phyloP scores from a whole-genome alignment of 2,888 invertebrate species.

The Carpatolechia fugitivella region DNA sequence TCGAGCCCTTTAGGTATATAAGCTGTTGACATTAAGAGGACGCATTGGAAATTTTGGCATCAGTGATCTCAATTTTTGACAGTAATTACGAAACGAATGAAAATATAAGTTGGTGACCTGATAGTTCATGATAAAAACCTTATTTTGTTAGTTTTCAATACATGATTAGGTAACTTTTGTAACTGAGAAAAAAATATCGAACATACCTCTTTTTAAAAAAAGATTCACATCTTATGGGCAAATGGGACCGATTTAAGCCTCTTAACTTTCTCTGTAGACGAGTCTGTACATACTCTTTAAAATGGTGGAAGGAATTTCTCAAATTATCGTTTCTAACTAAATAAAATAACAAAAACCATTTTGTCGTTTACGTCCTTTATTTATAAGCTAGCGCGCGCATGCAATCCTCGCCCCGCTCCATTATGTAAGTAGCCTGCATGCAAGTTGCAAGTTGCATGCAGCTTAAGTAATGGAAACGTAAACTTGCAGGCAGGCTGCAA shows the following conservation, averaged over 20 bases:
- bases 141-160: neutral
- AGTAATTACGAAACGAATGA: neutral
- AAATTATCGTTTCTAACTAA: neutral
- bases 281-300: neutral
- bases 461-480: too few relatives aligned
- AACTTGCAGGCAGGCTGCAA: too few relatives aligned
- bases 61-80: neutral
- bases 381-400: neutral
- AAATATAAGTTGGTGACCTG: neutral
- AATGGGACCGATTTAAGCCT: neutral
- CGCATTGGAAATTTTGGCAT: neutral
- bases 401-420: neutral
- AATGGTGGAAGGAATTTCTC: neutral
- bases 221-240: neutral
- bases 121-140: neutral
- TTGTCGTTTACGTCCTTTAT: neutral
- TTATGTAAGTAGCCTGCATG: too few relatives aligned
- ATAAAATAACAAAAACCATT: neutral
- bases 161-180: neutral
- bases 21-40: too few relatives aligned
- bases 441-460: too few relatives aligned
- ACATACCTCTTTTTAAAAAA: neutral
- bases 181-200: neutral
- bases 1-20: too few relatives aligned
- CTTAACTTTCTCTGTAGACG: neutral